These are phyloP conservation scores for Nanger granti DNA, from an alignment of 2,113 vertebrate genomes.

Conservation along the genomic window DNA sequence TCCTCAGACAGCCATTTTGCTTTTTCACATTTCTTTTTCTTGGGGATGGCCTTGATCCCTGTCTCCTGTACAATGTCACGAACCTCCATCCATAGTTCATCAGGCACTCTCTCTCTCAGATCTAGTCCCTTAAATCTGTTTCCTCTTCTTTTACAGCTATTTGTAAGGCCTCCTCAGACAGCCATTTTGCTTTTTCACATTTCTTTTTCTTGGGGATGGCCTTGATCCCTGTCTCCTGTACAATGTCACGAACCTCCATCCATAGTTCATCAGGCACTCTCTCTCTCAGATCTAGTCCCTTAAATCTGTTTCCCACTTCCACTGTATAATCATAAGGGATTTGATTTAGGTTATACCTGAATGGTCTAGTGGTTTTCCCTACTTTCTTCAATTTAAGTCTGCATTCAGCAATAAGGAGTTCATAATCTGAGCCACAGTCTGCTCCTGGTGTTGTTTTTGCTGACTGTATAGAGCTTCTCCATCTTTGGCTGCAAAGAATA, in stretches of 20 bases:
- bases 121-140: not conserved
- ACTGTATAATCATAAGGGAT: not conserved
- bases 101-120: not conserved
- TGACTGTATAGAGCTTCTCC: not conserved
- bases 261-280: not conserved
- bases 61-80: not conserved
- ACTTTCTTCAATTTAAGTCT: not conserved
- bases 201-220: not conserved
- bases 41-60: not conserved
- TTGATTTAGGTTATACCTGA: not conserved
- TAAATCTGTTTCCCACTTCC: not conserved
- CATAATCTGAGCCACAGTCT: not conserved
- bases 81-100: not conserved
- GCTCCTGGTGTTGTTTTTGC: not conserved
- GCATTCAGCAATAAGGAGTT: not conserved
- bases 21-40: not conserved
- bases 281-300: not conserved
- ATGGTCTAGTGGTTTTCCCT: not conserved
- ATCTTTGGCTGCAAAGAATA: not conserved
- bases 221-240: not conserved
- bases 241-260: not conserved
- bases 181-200: not conserved
- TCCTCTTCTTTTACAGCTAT: not conserved
- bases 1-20: not conserved
- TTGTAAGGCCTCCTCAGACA: not conserved